Conservation (phyloP, 2,888 invertebrate species). For the Chrysolina haemoptera region DNA sequence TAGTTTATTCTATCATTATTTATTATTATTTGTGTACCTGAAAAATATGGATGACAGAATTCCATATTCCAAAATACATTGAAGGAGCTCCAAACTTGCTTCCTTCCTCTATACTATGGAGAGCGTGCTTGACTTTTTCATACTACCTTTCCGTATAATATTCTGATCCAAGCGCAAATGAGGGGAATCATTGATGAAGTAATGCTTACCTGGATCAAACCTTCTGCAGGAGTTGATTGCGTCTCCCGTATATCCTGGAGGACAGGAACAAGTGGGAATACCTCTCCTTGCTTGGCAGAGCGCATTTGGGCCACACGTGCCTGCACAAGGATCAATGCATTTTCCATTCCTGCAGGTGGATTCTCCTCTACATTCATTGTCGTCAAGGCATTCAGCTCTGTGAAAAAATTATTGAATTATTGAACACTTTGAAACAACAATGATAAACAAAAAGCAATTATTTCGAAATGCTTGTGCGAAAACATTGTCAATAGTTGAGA, state of each 20-base stretch:
- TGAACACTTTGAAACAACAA: not conserved
- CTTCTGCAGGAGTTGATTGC: slow-evolving; percentile 81
- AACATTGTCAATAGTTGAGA: slow-evolving; percentile 19
- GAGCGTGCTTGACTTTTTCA: too few species aligned
- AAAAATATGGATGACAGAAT: too few species aligned
- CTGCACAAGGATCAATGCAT: slow-evolving; percentile 85
- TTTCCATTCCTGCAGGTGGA: slow-evolving; percentile 83
- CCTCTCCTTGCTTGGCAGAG: slow-evolving; percentile 85
- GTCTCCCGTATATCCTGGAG: slow-evolving; percentile 84
- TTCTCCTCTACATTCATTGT: slow-evolving; percentile 82
- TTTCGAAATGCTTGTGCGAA: slow-evolving; percentile 3
- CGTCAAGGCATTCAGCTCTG: slow-evolving; percentile 72
- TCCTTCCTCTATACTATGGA: too few species aligned
- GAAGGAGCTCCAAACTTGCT: too few species aligned
- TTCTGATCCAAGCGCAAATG: not conserved
- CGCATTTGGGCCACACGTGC: slow-evolving; percentile 83
- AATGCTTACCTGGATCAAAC: slow-evolving; percentile 79
- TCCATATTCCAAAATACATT: too few species aligned
- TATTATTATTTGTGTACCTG: too few species aligned
- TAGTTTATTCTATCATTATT: too few species aligned
- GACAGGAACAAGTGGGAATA: slow-evolving; percentile 85
- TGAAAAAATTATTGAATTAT: slow-evolving; percentile 10
- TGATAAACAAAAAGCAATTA: not conserved
- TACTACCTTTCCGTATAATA: too few species aligned
- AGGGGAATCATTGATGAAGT: not conserved